Evolutionary conservation across 1,140 invertebrate genomes (phyloP).

Genomic region (Ceratitis capitata): DNA sequence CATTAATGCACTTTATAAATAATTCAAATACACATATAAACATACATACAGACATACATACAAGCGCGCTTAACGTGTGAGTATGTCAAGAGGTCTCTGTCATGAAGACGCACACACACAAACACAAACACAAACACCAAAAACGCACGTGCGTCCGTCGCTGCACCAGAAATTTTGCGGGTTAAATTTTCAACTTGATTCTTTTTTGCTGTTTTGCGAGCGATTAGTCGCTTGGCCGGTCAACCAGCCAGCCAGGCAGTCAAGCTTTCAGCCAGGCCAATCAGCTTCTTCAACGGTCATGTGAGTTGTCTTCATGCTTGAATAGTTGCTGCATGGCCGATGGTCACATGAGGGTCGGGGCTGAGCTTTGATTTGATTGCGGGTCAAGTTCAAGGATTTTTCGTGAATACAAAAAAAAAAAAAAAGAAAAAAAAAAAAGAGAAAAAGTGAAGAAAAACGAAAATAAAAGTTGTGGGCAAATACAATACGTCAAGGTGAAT

Average conservation of each 20-base stretch:
- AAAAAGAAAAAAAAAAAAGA: not conserved
- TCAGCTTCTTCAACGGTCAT: no score
- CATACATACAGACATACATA: not conserved
- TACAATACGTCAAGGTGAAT: constrained; percentile 2
- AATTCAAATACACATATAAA: not conserved
- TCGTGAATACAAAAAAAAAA: not conserved
- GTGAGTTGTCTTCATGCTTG: not conserved
- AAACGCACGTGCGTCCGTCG: not conserved
- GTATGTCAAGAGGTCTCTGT: constrained; percentile 28
- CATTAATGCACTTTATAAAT: constrained; percentile 29
- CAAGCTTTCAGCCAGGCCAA: not conserved
- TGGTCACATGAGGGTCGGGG: not conserved
- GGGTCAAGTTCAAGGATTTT: constrained; percentile 25
- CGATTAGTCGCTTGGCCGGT: constrained; percentile 22
- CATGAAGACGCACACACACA: not conserved
- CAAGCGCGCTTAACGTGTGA: not conserved
- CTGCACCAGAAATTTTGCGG: constrained; percentile 22
- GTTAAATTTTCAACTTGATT: constrained; percentile 19
- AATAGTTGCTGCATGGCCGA: not conserved
- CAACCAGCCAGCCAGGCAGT: not conserved
- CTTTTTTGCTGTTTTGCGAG: constrained; percentile 13
- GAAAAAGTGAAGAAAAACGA: no score
- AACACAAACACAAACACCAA: no score
- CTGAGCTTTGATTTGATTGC: not conserved
- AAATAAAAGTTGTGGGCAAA: no score